Evolutionary conservation across 2,797 vertebrate genomes (phyloP), one percentile per base, ranked within the genome.

Genomic region (Kryptopterus vitreolus): DNA sequence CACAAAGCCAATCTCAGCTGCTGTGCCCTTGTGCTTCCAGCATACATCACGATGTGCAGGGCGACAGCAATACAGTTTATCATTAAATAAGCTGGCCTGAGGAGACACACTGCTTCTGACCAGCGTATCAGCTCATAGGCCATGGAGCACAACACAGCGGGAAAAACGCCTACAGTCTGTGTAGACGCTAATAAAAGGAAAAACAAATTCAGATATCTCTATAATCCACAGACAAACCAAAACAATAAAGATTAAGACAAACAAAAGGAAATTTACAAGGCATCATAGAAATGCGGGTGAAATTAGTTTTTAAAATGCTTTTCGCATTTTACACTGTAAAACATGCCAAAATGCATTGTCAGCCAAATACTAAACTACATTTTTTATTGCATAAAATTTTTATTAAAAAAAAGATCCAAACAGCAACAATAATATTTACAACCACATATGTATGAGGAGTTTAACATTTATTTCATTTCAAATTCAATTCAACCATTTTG

Each of bases 81-180:
- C 72, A 80, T 84, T 80, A 80, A 82, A 83, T 85, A 85, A 85
- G 82, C 84, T 70, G 48, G 82, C 80, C 84, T 76, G 76, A 77
- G 78, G 82, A 83, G 75, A 69, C 80, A 69, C 80, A 58, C 59
- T 73, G 81, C 72, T 72, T 35, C 75, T 77, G 76, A 58, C 65
- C 76, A 83, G 68, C 65, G 35, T 77, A 70, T 66, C 59, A 22
- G 68, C 74, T 72, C 55, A 63, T 31, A 57, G 59, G 52, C 74
- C 68, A 69, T 80, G 29, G 31, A 57, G 57, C 59, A 77, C 61
- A 71, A 72, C 74, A 83, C 72, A 52, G 22, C 26, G 65, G 46
- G 65, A 75, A 33, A n/a, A 68, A 65, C 12, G 15, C 58, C 57
- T 76, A 12, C 3, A 20, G 18, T 59, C 6, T 26, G 58, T 15